Evolutionary conservation across 2,113 vertebrate genomes (phyloP), one percentile per base, ranked within the genome.

Genomic region (Toxostoma redivivum): DNA sequence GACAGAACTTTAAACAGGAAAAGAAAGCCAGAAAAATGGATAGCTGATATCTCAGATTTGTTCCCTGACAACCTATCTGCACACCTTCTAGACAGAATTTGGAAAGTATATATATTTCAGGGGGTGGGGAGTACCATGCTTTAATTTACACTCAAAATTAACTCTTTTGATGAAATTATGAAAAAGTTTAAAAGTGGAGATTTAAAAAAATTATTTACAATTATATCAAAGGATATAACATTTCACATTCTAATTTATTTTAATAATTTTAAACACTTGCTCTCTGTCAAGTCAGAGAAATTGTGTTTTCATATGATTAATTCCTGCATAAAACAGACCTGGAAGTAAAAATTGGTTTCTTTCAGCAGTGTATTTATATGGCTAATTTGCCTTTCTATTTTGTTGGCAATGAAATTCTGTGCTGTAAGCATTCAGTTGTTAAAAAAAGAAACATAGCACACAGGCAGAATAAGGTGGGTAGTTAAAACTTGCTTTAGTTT

Each of bases 81-180:
- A 1, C 28, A 27, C 24, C 30, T 80, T 58, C 45, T 51, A 44
- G 30, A 57, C 1, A 64, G 28, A 53, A 37, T 76, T 86, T 57
- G 38, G 42, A 48, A 88, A 58, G 35, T 12, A 1, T 47, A 6
- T 16, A 0, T 62, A 5, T 51, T 79, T 90, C 25, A 76, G 53
- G 8, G 12, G 8, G 3, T 7, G 5, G 11, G 10, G 45, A 61
- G 19, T 15, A n/a, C 10, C 3, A 0, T 33, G 37, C 5, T 51
- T 88, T 81, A 74, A 24, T 92, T 80, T 83, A 66, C 15, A n/a
- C 9, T 58, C 19, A 25, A 69, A 72, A 69, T 82, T 57, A 51
- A 58, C 5, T 5, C 37, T 33, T 4, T 45, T 58, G 62, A 27
- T 66, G 8, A 48, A 40, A 56, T 42, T 3, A 16, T 27, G 14